These are phyloP conservation scores for Bombus affinis DNA, from an alignment of 1,140 invertebrate species.

Conservation along the genomic window DNA sequence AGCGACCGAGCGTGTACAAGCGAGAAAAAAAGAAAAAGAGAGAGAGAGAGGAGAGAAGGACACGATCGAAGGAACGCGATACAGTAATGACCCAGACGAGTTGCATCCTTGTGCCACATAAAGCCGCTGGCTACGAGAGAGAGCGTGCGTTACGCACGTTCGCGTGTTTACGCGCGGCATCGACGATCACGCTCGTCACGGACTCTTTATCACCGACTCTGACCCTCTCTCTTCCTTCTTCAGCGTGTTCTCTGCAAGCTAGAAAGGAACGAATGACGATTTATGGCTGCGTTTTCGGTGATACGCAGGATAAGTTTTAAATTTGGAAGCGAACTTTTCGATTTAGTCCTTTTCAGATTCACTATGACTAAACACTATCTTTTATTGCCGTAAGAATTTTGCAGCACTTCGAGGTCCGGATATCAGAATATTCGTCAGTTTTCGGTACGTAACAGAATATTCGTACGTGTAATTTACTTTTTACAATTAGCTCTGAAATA, in stretches of 20 bases:
- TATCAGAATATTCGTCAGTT: too few relatives aligned
- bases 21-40: not conserved
- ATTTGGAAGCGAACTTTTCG: not conserved
- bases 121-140: constrained; percentile 16
- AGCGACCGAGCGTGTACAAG: constrained; percentile 19
- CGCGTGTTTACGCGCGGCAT: constrained; percentile 6
- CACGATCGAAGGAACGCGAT: constrained; percentile 45
- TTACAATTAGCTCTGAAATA: too few relatives aligned
- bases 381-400: not conserved
- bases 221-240: not conserved
- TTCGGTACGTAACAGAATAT: too few relatives aligned
- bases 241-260: accelerated
- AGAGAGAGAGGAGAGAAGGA: not conserved
- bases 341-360: not conserved
- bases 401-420: too few relatives aligned
- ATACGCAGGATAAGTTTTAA: not conserved
- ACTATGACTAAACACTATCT: not conserved
- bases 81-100: constrained; percentile 70
- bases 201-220: constrained; percentile 29
- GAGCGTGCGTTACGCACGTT: constrained; percentile 21
- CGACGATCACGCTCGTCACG: constrained; percentile 23
- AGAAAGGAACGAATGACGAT: not conserved
- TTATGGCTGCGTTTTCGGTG: not conserved
- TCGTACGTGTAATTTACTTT: too few relatives aligned
- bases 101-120: constrained; percentile 67